Conservation (phyloP, 2,113 vertebrate species). For the Psettodes erumei region DNA sequence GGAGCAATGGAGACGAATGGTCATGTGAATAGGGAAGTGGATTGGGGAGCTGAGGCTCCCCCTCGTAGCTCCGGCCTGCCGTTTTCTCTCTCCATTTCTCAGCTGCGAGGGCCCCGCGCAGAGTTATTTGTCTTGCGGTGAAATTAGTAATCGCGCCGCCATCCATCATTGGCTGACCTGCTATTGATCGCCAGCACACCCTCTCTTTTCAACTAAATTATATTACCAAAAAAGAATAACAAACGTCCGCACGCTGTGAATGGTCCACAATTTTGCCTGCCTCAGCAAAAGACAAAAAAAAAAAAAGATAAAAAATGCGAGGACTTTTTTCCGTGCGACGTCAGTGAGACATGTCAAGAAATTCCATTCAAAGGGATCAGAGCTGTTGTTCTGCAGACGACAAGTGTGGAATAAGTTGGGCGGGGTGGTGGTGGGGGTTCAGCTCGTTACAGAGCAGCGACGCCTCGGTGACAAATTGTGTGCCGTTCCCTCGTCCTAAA, state of each 20-base stretch:
- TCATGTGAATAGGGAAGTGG: conserved; percentile 62
- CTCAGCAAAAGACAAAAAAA: conserved; percentile 58
- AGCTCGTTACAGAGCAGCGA: conserved; percentile 59
- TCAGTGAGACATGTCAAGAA: conserved; percentile 43
- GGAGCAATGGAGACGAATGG: conserved; percentile 76
- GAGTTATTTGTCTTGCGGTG: conserved; percentile 81
- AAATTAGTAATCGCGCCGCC: conserved; percentile 83
- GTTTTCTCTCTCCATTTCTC: conserved; percentile 66
- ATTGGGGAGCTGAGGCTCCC: conserved; percentile 56
- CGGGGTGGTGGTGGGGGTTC: conserved; percentile 30
- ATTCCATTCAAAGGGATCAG: conserved; percentile 50
- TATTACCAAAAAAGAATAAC: conserved; percentile 78
- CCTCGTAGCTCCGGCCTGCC: conserved; percentile 45
- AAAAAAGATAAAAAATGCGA: conserved; percentile 17
- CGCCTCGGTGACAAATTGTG: conserved; percentile 65
- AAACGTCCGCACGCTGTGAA: conserved; percentile 59
- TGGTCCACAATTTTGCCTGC: conserved; percentile 31
- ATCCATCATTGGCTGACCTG: conserved; percentile 84
- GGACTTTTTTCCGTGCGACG: conserved; percentile 18
- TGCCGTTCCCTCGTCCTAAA: conserved; percentile 59
- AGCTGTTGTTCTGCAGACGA: conserved; percentile 65
- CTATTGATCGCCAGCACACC: conserved; percentile 79
- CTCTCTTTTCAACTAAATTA: conserved; percentile 84
- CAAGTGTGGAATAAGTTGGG: conserved; percentile 51
- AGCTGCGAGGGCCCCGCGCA: conserved; percentile 46